Conservation (phyloP, 2,797 vertebrate species). For the Sebastes vulpes region DNA sequence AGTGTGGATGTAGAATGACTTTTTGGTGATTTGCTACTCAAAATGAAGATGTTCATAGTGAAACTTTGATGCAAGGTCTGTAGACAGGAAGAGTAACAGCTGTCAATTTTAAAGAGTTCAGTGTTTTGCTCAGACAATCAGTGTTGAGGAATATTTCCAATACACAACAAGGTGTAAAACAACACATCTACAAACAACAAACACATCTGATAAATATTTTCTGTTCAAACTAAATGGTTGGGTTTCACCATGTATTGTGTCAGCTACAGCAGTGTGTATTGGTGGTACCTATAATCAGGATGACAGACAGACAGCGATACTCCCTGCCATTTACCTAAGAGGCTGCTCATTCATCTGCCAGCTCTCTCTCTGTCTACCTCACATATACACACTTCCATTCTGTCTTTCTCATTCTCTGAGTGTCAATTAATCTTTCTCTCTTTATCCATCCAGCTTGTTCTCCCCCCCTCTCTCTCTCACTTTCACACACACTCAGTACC, state of each 20-base stretch:
- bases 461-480: not conserved
- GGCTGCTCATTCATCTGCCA: slow-evolving; percentile 58
- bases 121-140: not conserved
- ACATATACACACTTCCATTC: slow-evolving; percentile 52
- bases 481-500: slow-evolving; percentile 26
- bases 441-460: slow-evolving; percentile 45
- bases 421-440: slow-evolving; percentile 69
- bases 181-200: not conserved
- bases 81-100: not conserved
- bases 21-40: not conserved
- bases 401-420: slow-evolving; percentile 64
- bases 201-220: not conserved
- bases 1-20: not conserved
- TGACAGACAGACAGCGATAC: slow-evolving; percentile 75
- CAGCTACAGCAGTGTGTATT: slow-evolving; percentile 47
- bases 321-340: slow-evolving; percentile 67
- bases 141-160: slow-evolving; percentile 2
- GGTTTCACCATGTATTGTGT: slow-evolving; percentile 4
- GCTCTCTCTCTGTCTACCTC: slow-evolving; percentile 38
- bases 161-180: slow-evolving; percentile 15
- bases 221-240: not conserved
- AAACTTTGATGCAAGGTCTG: not conserved
- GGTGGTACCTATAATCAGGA: slow-evolving; percentile 72
- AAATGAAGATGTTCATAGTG: not conserved
- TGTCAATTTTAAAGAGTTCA: not conserved